A percentile compares a stretch with the other conserved stretches of the same genome.
Evolutionary conservation across 2,113 vertebrate species (phyloP).

Genomic region (Nestor notabilis): DNA sequence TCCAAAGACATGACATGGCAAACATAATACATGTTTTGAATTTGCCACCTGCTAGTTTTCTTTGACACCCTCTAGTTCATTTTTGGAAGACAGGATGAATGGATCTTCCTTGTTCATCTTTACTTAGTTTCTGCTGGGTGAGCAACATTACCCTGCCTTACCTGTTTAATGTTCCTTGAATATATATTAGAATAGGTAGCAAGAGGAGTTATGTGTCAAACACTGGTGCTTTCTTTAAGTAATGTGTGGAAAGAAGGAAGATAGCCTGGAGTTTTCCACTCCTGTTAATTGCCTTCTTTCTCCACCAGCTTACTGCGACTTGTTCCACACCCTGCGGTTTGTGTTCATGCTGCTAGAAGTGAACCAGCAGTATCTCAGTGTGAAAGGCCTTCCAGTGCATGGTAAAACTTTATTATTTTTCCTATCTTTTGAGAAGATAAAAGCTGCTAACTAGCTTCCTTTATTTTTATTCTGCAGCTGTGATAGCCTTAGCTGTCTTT

Average conservation of each 20-base stretch:
- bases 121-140: slow-evolving; percentile 23
- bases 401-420: neutral
- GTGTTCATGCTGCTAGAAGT: neutral
- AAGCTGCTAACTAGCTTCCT: neutral
- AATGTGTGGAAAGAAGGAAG: slow-evolving; percentile 11
- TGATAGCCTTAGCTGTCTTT: slow-evolving; percentile 3
- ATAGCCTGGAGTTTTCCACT: neutral
- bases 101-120: neutral
- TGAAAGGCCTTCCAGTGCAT: neutral
- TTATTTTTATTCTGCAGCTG: slow-evolving; percentile 27
- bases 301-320: neutral
- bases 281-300: slow-evolving; percentile 5
- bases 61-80: neutral
- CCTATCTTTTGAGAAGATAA: slow-evolving; percentile 2
- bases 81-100: neutral
- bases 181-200: slow-evolving; percentile 12
- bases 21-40: neutral
- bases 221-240: slow-evolving; percentile 26
- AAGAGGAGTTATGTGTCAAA: slow-evolving; percentile 5
- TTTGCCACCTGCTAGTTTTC: neutral
- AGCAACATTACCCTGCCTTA: slow-evolving; percentile 17
- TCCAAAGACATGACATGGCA: neutral
- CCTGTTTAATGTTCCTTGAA: slow-evolving; percentile 33
- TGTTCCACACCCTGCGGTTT: neutral
- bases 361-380: neutral